Evolutionary conservation across 1,140 invertebrate genomes (phyloP), one percentile per base, ranked within the genome.

Genomic region (Hetaerina americana): DNA sequence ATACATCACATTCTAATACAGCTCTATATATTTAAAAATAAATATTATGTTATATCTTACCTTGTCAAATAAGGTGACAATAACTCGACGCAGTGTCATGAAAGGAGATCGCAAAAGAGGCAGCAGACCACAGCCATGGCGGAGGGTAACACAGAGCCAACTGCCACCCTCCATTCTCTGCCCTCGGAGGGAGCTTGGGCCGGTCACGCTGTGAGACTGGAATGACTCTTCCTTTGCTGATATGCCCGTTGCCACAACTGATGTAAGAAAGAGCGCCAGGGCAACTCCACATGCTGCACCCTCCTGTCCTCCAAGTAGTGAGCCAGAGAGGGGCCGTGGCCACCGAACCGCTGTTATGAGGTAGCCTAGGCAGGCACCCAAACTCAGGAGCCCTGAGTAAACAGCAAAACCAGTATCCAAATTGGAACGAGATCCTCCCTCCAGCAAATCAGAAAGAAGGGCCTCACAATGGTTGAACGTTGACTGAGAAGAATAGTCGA

Each of bases 381-480:
- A 70, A 72, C 81, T 84, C 0, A 83, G 75, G 81, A 83, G 82
- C 31, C 80, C 76, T 5, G 83, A 84, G 76, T 84, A 84, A 5
- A 83, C 75, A 5, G 79, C 81, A 74, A 84, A 85, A 5, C 80
- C 80, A 12, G 77, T 75, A 12, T 81, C 78, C 22, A 57, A 57
- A 2, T 12, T 57, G 29, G 79, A 73, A 66, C 80, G 78, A 29
- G 76, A 74, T 3, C 79, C 78, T 27, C 73, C 73, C 57, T 74
- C 72, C 68, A 78, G 72, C 31, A 78, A 68, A 75, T 84, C 83
- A 18, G 80, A 81, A 18, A 84, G 75, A 25, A 84, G 74, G 12
- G 82, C 80, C 75, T 84, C 83, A 76, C 83, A 84, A 0, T 83
- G 83, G 26, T 82, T 85, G 68, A 84, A 76, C 68, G 81, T 80